Evolutionary conservation across 2,797 vertebrate species (phyloP), one percentile per base, ranked within the genome.

Genomic region (Cyprinella venusta): DNA sequence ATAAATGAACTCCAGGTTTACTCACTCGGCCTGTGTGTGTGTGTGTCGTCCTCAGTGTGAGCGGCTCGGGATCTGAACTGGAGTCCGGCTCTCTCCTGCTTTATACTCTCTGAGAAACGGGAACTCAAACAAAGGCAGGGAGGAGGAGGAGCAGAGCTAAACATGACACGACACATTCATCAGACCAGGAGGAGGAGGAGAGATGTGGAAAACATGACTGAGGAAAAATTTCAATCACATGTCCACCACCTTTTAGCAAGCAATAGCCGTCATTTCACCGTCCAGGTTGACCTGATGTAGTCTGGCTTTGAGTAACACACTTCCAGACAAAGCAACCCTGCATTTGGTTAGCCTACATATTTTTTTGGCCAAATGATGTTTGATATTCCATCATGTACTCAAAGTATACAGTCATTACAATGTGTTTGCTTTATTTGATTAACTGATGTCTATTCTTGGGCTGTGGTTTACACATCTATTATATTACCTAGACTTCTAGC

Each of bases 161-260:
- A 87, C 92, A 87, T 94, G 92, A 94, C 76, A 8, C 6, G 30
- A 88, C 93, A 93, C 85, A 78, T 89, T 90, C 81, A 84, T 54
- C 69, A 67, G 9, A 5, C 6, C 56, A 36, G 48, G 40, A 52
- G 59, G 52, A 33, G 79, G 12, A 33, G 79, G 12, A 67, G 90
- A 67, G 89, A 85, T 84, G 85, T 82, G 48, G 75, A 19, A 63
- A 75, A 40, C 82, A 78, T 84, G n/a, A 75, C 36, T 40, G 15
- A 16, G 72, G 59, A 40, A 56, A 3, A 79, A 19, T 26, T 30
- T 8, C 5, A 38, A 19, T 79, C 77, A 56, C 77, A 26, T 42
- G 48, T 65, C n/a, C n/a, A n/a, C n/a, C n/a, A 5, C 2, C 45
- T 48, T 5, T 5, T 13, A 15, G 45, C 4, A 6, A 48, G 1